Evolutionary conservation across 1,140 invertebrate genomes (phyloP), one percentile per base, ranked within the genome.

Genomic region (Alviniconcha marisindica): DNA sequence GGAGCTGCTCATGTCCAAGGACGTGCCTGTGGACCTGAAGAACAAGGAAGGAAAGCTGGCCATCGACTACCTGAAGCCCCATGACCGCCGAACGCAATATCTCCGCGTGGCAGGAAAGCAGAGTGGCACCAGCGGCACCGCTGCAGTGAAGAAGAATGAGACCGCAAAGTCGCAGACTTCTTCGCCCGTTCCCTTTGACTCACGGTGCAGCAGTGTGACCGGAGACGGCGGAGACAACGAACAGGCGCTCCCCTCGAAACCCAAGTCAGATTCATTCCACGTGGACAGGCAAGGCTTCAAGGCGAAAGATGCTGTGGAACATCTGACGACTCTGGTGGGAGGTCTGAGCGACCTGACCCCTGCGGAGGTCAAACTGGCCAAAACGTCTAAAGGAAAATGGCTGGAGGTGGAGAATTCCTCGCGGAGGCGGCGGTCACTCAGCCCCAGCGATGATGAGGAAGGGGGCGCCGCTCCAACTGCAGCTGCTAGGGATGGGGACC

Each of bases 31-130:
- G 24, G 76, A 87, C 28, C 73, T 87, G 1, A 77, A 71, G 56
- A 89, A 91, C 80, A 83, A 82, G n/a, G 87, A 88, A 21, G 87
- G 87, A 1, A 90, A 88, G 77, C 74, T 88, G 1, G 87, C 90
- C 0, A 83, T 85, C 24, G 77, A 90, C 31, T 89, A 89, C 76
- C 73, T 91, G 1, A 87, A 81, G 24, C 86, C 81, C 40, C 88
- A 87, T 36, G 90, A 91, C 69, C 51, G 89, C 63, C 69, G 90
- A 36, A 69, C 86, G 18, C 87, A 88, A 83, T 90, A 87, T 71
- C 71, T 91, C 7, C 76, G 86, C 54, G 60, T 86, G 36, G 85
- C 86, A 7, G 51, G 81, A 0, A 66, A 77, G 21, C 63, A 48
- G 73, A 48, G 21, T 12, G n/a, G 42, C 40, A 4, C 73, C 40